phyloP scores from a whole-genome alignment of 2,113 vertebrate genomes.

The Catharus fuscescens region DNA sequence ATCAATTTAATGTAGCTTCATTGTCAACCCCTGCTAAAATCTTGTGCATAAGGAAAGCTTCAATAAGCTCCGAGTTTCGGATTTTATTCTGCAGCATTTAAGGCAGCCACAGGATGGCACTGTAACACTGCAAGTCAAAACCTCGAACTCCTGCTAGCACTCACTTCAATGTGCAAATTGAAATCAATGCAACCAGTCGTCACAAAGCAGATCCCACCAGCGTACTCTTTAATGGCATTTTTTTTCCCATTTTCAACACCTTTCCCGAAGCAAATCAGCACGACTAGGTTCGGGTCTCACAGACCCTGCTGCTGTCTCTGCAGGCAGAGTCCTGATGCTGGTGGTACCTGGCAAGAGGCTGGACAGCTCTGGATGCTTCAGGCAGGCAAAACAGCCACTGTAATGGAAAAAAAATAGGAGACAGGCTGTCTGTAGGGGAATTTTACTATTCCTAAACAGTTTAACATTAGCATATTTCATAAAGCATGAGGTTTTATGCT shows the following conservation, averaged over 20 bases:
- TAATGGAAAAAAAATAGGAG: conserved; percentile 17
- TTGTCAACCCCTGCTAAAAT: neutral
- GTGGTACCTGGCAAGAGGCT: accelerated
- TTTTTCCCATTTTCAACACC: neutral
- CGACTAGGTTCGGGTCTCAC: neutral
- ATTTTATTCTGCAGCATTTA: neutral
- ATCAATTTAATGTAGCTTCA: neutral
- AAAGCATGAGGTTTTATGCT: neutral
- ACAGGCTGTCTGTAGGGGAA: neutral
- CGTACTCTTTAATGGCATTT: neutral
- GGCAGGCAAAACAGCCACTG: neutral
- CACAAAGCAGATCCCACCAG: neutral
- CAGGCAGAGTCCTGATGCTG: neutral
- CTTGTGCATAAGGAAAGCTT: neutral
- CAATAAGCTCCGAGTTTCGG: accelerated
- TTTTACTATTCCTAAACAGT: neutral
- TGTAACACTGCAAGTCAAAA: neutral
- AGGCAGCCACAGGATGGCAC: conserved; percentile 60
- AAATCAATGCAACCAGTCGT: neutral
- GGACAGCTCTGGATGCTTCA: neutral
- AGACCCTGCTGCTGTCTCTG: neutral
- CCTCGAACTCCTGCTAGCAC: too few relatives aligned
- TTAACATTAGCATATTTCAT: neutral
- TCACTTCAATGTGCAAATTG: accelerated
- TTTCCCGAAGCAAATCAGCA: neutral